Evolutionary conservation across 2,113 vertebrate genomes (phyloP).

Genomic region (Thalassoma bifasciatum): DNA sequence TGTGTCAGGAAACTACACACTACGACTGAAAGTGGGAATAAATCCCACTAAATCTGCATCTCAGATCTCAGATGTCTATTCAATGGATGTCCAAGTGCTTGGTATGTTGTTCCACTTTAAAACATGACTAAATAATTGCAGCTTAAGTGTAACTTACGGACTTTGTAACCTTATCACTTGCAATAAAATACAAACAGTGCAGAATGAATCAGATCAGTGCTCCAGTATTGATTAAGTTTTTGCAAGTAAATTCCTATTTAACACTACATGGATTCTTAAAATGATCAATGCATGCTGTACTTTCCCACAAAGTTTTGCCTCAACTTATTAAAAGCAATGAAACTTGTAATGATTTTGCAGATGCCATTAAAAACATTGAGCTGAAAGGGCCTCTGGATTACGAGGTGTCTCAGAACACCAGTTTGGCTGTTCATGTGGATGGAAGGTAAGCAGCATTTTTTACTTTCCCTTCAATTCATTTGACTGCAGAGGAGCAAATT

Average conservation of each 20-base stretch:
- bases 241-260: no score
- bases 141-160: neutral
- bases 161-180: neutral
- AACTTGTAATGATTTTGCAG: conserved; percentile 68
- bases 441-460: conserved; percentile 85
- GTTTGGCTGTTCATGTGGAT: conserved; percentile 85
- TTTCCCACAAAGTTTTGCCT: no score
- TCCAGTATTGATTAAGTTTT: no score
- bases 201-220: no score
- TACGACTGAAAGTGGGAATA: conserved; percentile 82
- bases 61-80: conserved; percentile 82
- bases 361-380: conserved; percentile 86
- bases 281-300: no score
- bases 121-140: neutral
- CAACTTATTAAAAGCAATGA: no score
- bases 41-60: conserved; percentile 67
- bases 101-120: conserved; percentile 74
- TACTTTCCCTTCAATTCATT: neutral
- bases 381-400: conserved; percentile 83
- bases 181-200: neutral
- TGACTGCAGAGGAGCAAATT: neutral
- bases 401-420: conserved; percentile 82
- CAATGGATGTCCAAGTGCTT: conserved; percentile 81
- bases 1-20: conserved; percentile 78
- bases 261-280: no score